A percentile compares a stretch with the other conserved stretches of the same genome.
These are phyloP conservation scores for Ruditapes philippinarum DNA, from an alignment of 1,140 invertebrate genomes.

Conservation along the genomic window DNA sequence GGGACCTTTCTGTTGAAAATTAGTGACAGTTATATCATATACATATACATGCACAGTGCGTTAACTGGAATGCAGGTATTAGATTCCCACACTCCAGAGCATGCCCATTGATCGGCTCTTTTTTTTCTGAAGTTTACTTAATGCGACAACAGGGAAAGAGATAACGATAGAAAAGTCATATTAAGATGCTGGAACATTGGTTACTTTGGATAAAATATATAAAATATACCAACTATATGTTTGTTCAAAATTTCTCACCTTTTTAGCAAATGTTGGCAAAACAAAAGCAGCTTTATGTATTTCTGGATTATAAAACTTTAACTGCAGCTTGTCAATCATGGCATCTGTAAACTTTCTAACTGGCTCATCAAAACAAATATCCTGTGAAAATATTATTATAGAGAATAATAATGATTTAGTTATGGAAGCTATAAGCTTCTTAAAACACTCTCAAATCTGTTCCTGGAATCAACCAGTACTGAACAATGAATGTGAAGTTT, in stretches of 20 bases:
- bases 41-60: neutral
- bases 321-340: conserved; percentile 91
- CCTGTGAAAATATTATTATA: conserved; percentile 81
- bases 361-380: conserved; percentile 92
- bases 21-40: neutral
- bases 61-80: no score
- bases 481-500: no score
- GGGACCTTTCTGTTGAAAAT: neutral
- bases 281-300: conserved; percentile 95
- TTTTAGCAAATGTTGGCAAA: conserved; percentile 93
- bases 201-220: neutral
- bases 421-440: no score
- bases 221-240: no score
- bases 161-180: neutral
- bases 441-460: no score
- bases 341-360: conserved; percentile 89
- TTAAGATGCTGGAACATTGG: neutral
- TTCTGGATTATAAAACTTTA: conserved; percentile 95
- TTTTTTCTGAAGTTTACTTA: no score
- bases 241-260: no score
- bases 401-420: no score
- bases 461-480: no score
- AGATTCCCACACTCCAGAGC: no score
- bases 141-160: no score
- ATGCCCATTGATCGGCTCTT: no score